Percentiles rank a stretch among this genome's conserved stretches.
Conservation (phyloP, 37 sponge, comb jelly and placozoan species). For the Chondrilla cf. caribensis region DNA sequence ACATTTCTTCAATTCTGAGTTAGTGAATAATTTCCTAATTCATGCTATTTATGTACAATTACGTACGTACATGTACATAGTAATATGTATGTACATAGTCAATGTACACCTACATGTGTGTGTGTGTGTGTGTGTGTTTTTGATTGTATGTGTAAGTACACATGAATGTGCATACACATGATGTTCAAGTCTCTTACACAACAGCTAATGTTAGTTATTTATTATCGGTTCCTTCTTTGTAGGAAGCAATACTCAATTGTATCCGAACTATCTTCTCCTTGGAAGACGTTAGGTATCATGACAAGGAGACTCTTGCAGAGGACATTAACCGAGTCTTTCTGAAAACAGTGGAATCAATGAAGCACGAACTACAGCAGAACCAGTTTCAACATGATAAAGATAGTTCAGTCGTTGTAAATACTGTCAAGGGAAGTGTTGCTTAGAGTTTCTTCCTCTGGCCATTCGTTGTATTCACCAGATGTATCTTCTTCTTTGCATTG, state of each 20-base stretch:
- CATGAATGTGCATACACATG: too few relatives aligned
- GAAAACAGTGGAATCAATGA: slow-evolving; percentile 21
- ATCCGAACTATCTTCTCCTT: slow-evolving; percentile 63
- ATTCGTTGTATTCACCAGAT: too few relatives aligned
- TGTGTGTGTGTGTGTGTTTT: too few relatives aligned
- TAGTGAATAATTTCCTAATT: too few relatives aligned
- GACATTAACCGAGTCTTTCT: slow-evolving; percentile 53
- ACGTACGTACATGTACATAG: too few relatives aligned
- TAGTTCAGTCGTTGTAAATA: neutral
- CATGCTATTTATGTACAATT: too few relatives aligned
- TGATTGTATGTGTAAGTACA: too few relatives aligned
- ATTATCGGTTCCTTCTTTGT: neutral
- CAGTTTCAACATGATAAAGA: neutral
- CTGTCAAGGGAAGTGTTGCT: neutral
- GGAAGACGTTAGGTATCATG: slow-evolving; percentile 46
- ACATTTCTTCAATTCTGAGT: too few relatives aligned
- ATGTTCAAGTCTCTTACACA: too few relatives aligned
- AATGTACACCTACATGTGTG: too few relatives aligned
- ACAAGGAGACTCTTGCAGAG: slow-evolving; percentile 46
- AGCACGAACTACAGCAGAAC: neutral
- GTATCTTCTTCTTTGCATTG: neutral
- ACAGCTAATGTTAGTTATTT: too few relatives aligned
- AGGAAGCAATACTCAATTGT: slow-evolving; percentile 48
- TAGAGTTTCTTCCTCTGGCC: neutral
- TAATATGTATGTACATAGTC: too few relatives aligned